Evolutionary conservation across 2,888 invertebrate species (phyloP).

Genomic region (Oxystoma pomonae): DNA sequence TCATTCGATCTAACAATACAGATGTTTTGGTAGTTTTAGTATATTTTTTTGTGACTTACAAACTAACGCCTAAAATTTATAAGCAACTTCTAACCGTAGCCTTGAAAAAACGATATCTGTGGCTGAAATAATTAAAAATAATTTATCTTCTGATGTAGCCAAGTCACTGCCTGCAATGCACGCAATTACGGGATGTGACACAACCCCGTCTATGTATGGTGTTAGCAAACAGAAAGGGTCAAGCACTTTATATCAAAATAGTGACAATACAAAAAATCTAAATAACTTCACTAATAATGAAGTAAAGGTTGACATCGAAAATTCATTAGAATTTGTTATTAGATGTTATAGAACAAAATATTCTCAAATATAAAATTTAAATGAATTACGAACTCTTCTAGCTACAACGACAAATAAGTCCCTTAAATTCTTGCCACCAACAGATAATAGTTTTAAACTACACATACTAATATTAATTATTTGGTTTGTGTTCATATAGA

Average conservation of each 20-base stretch:
- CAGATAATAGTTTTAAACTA: not conserved
- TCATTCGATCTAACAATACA: not conserved
- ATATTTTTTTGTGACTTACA: not conserved
- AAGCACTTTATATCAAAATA: not conserved
- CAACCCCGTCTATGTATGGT: not conserved
- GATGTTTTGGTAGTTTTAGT: not conserved
- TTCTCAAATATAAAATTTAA: not conserved
- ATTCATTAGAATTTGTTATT: not conserved
- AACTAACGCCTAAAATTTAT: not conserved
- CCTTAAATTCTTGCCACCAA: not conserved
- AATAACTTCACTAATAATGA: not conserved
- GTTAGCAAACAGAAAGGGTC: not conserved
- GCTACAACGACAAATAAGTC: not conserved
- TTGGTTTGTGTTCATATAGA: not conserved
- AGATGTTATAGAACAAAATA: not conserved
- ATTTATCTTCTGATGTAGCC: not conserved
- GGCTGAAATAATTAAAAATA: not conserved
- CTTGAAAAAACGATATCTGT: not conserved
- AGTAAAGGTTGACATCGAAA: not conserved
- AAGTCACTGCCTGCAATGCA: not conserved
- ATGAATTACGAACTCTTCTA: not conserved
- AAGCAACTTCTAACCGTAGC: not conserved
- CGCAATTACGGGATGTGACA: not conserved
- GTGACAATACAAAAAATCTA: not conserved
- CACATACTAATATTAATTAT: not conserved